Base-by-base conservation (phyloP, 2,888 invertebrate genomes). In the Drosophila setosimentum region DNA sequence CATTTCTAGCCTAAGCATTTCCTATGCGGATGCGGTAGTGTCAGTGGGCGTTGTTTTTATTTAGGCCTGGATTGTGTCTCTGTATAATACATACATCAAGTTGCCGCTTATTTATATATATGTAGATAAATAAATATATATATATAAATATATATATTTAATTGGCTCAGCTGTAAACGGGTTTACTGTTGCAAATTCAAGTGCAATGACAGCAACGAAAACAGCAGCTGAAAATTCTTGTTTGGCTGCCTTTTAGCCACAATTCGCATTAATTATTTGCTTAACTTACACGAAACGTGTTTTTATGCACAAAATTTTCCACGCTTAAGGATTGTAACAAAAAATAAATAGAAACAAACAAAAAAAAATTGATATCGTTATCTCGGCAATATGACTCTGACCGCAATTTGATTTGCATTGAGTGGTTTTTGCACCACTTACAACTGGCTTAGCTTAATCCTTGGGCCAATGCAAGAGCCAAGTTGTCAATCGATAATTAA, bases 301-400 rank as follows among this genome's bases (percentile, higher is more conserved):
- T 86, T 50, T 57, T 37, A 18, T 29, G 21, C 33, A 48, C 29
- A 71, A 88, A 88, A 90, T 83, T 89, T 89, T 89, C 89, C 88
- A 90, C 29, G 29, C 63, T 37, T 50, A 42, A 71, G 66, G 53
- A 71, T 40, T 58, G 37, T 35, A 54, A 32, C n/a, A 55, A 29
- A 62, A 55, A 32, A 54, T 1, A n/a, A 4, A 35, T 40, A 29
- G 29, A 16, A 18, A 21, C 4, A 40, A 61, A 33, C 1, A 55
- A 2, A 21, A 5, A 48, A 37, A 50, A 40, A 69, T 29, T 54
- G 21, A 65, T 72, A 74, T 72, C 51, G 69, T 67, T 80, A 82
- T 87, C 82, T 82, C 76, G 70, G 29, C 58, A 50, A 62, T 70
- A 77, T 75, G 83, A 79, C 83, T 78, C 69, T 87, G 85, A 84